A percentile compares a stretch with the other conserved stretches of the same genome.
Evolutionary conservation across 2,888 invertebrate genomes (phyloP).

Genomic region (Athrips mouffetella): DNA sequence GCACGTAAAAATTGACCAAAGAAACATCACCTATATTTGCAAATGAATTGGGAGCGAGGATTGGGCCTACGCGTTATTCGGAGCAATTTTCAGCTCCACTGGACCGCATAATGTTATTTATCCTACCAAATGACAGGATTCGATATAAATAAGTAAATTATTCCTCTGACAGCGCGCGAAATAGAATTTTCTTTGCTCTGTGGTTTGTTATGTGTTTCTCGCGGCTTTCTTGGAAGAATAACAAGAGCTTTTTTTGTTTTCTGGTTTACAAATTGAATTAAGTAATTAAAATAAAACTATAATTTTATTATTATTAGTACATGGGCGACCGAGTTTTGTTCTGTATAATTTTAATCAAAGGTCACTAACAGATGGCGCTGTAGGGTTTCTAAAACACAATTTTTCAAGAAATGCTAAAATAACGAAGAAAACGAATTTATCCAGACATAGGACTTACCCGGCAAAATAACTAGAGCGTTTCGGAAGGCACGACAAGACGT

Average conservation of each 20-base stretch:
- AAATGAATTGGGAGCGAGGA: constrained; percentile 18
- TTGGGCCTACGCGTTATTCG: constrained; percentile 25
- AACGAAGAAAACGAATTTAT: no score
- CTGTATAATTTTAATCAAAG: no score
- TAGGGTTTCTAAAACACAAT: no score
- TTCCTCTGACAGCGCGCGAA: constrained; percentile 13
- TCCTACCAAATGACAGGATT: constrained; percentile 60
- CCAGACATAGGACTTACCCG: no score
- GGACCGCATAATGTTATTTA: constrained; percentile 64
- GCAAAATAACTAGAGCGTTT: no score
- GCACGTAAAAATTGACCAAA: constrained; percentile 19
- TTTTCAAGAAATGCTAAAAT: no score
- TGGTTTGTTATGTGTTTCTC: not conserved
- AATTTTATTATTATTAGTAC: no score
- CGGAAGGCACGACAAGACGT: no score
- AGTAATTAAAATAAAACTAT: no score
- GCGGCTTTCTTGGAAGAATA: not conserved
- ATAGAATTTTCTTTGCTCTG: constrained; percentile 16
- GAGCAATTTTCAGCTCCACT: constrained; percentile 62
- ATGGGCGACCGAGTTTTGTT: no score
- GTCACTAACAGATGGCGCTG: no score
- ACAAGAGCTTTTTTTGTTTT: not conserved
- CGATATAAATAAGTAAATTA: constrained; percentile 53
- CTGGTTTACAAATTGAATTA: no score
- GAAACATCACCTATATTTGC: constrained; percentile 27